Percentiles rank a stretch among this genome's conserved stretches.
These are phyloP conservation scores for Drosophila pseudoobscura DNA, from an alignment of 1,140 invertebrate genomes.

Conservation along the genomic window DNA sequence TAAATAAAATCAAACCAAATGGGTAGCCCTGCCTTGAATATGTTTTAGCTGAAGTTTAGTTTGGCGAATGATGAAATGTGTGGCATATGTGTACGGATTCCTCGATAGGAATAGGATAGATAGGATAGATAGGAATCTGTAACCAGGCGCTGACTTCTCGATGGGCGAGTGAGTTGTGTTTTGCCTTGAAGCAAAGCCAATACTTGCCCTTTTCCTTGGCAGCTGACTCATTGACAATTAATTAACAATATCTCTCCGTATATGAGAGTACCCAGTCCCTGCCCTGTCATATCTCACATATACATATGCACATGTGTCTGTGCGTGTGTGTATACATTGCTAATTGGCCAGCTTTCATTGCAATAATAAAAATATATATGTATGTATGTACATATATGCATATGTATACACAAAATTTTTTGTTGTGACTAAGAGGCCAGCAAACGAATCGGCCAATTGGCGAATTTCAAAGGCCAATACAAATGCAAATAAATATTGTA, in stretches of 20 bases:
- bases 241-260: conserved; percentile 64
- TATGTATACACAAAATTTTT: conserved; percentile 38
- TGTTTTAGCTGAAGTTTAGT: no score
- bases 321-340: conserved; percentile 38
- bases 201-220: conserved; percentile 26
- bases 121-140: no score
- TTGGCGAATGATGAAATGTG: no score
- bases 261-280: conserved; percentile 11
- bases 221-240: conserved; percentile 71
- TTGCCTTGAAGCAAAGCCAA: conserved; percentile 1
- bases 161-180: no score
- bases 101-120: no score
- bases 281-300: conserved; percentile 31
- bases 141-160: no score
- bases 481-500: conserved; percentile 52
- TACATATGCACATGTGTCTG: conserved; percentile 9
- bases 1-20: conserved; percentile 2
- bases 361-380: conserved; percentile 64
- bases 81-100: no score
- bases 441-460: conserved; percentile 55
- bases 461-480: conserved; percentile 69
- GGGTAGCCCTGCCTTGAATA: not conserved
- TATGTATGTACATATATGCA: conserved; percentile 36
- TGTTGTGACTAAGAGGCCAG: conserved; percentile 66
- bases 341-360: conserved; percentile 78